Conservation (phyloP, 2,888 invertebrate species). For the Eudasyphora cyanicolor region DNA sequence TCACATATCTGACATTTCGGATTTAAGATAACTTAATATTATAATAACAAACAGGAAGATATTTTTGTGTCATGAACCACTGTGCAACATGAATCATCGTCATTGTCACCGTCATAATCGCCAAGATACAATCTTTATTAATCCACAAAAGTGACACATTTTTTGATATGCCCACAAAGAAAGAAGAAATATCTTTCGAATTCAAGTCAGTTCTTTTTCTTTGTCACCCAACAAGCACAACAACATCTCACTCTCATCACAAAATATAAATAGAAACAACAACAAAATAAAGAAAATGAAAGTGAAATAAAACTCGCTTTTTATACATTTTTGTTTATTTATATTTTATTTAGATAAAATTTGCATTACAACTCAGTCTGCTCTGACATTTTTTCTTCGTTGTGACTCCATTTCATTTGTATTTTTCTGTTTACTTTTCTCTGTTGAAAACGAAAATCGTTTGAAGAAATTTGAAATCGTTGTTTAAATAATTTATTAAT, state of each 20-base stretch:
- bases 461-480: constrained; percentile 25
- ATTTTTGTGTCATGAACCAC: background rate
- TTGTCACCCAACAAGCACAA: background rate
- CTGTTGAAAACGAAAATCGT: background rate
- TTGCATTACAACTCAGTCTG: constrained; percentile 51
- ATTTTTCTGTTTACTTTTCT: constrained; percentile 6
- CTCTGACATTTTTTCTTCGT: constrained; percentile 35
- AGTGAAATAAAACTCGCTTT: constrained; percentile 45
- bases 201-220: background rate
- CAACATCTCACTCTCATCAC: background rate
- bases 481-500: constrained; percentile 38
- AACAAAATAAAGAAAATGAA: constrained; percentile 58
- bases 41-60: too few relatives aligned
- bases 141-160: background rate
- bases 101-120: background rate
- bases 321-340: too few relatives aligned
- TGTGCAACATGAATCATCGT: constrained; percentile 10
- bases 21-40: background rate
- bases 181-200: constrained; percentile 4
- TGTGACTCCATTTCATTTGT: constrained; percentile 14
- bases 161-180: background rate
- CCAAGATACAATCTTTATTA: background rate
- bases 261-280: constrained; percentile 46
- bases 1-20: too few relatives aligned
- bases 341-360: constrained; percentile 40